phyloP scores from a whole-genome alignment of 2,888 invertebrate genomes.

The Pristionchus exspectatus region DNA sequence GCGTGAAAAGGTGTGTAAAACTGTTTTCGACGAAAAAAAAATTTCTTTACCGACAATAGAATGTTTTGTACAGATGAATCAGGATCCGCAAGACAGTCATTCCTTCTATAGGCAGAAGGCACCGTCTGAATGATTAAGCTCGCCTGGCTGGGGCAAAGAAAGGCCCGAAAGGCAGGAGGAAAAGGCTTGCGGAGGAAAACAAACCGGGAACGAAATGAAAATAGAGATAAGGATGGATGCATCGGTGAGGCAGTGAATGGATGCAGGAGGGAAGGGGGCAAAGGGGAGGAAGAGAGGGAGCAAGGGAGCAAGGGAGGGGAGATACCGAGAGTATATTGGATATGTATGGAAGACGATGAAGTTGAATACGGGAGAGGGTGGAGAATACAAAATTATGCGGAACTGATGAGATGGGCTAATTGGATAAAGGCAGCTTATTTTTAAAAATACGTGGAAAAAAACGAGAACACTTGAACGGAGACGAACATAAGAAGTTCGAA shows the following conservation, averaged over 20 bases:
- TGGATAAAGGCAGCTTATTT: not conserved
- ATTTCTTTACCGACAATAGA: not conserved
- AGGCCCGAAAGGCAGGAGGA: conserved; percentile 27
- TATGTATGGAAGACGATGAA: conserved; percentile 51
- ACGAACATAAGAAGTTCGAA: not conserved
- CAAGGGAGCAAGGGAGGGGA: not conserved
- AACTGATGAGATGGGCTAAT: not conserved
- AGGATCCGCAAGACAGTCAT: not conserved
- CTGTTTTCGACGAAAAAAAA: not conserved
- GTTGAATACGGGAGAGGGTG: conserved; percentile 40
- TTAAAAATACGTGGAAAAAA: not conserved
- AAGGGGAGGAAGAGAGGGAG: not conserved
- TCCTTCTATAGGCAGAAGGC: not conserved
- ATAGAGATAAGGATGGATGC: conserved; percentile 44
- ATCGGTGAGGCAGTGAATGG: conserved; percentile 8
- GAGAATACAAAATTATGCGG: not conserved
- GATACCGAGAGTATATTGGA: conserved; percentile 47
- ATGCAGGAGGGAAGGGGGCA: conserved; percentile 4
- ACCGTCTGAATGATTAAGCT: conserved; percentile 7
- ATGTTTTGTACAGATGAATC: not conserved
- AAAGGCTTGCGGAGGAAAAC: not conserved
- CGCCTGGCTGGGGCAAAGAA: not conserved
- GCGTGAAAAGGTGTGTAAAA: not conserved
- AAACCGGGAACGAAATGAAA: conserved; percentile 29
- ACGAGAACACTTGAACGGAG: not conserved